A percentile compares a stretch with the other conserved stretches of the same genome.
Evolutionary conservation across 2,113 vertebrate genomes (phyloP).

Genomic region (Anser brachyrhynchus): DNA sequence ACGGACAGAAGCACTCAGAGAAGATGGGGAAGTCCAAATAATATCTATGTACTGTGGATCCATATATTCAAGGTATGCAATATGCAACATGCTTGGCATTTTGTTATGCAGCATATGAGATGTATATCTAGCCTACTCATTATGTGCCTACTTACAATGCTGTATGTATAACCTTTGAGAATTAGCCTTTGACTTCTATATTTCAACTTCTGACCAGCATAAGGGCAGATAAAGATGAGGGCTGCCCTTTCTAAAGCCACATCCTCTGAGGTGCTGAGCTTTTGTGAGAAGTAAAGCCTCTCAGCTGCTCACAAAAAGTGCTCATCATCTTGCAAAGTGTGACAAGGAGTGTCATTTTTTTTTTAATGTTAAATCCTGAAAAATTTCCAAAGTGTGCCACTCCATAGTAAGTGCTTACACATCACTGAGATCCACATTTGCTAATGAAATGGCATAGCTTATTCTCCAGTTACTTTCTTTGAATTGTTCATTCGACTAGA

Average conservation of each 20-base stretch:
- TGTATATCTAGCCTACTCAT: neutral
- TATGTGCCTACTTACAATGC: neutral
- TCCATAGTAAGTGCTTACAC: neutral
- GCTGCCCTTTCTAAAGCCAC: neutral
- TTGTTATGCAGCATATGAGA: neutral
- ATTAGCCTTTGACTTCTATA: neutral
- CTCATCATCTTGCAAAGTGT: neutral
- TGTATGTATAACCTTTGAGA: neutral
- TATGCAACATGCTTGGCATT: neutral
- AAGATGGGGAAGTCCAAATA: neutral
- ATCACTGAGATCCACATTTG: neutral
- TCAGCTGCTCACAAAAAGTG: neutral
- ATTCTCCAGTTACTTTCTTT: neutral
- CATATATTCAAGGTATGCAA: neutral
- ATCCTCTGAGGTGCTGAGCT: neutral
- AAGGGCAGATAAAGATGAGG: neutral
- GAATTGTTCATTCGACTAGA: neutral
- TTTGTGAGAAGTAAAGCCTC: neutral
- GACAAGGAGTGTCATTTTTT: neutral
- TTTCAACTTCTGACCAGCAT: neutral
- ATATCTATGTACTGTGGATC: neutral
- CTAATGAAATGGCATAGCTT: neutral
- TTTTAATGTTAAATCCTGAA: neutral
- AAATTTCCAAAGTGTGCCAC: neutral
- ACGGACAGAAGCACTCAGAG: neutral